These are phyloP conservation scores for Flexamia atlantica DNA, from an alignment of 2,888 invertebrate genomes.

Conservation along the genomic window DNA sequence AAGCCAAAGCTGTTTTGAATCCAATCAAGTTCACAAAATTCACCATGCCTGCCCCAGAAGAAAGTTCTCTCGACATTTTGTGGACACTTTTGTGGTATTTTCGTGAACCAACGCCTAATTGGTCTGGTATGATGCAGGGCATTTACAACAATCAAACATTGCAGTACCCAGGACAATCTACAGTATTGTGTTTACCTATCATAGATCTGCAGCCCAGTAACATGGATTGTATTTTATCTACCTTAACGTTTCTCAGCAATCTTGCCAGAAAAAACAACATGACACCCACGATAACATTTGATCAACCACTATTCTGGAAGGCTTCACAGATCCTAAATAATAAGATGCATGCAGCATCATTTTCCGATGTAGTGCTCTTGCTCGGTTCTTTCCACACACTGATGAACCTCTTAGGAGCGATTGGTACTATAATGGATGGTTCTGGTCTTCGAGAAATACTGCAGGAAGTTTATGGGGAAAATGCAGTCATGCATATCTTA, in stretches of 20 bases:
- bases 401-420: background rate
- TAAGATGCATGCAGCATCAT: background rate
- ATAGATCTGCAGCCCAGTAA: background rate
- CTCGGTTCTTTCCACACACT: constrained; percentile 5
- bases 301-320: constrained; percentile 17
- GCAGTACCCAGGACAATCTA: no score
- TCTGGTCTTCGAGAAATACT: background rate
- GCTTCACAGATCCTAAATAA: background rate
- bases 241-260: background rate
- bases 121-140: background rate
- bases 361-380: background rate
- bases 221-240: background rate
- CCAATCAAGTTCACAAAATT: background rate
- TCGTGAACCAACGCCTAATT: background rate
- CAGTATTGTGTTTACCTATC: no score
- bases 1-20: background rate
- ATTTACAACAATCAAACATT: background rate
- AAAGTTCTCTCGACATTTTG: background rate
- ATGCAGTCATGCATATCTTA: background rate
- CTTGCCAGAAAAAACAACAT: background rate
- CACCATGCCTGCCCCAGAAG: background rate
- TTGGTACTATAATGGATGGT: background rate
- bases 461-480: background rate
- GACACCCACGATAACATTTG: background rate
- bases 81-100: background rate